These are phyloP conservation scores for Drosophila austrosaltans DNA, from an alignment of 2,888 invertebrate species.

Conservation along the genomic window DNA sequence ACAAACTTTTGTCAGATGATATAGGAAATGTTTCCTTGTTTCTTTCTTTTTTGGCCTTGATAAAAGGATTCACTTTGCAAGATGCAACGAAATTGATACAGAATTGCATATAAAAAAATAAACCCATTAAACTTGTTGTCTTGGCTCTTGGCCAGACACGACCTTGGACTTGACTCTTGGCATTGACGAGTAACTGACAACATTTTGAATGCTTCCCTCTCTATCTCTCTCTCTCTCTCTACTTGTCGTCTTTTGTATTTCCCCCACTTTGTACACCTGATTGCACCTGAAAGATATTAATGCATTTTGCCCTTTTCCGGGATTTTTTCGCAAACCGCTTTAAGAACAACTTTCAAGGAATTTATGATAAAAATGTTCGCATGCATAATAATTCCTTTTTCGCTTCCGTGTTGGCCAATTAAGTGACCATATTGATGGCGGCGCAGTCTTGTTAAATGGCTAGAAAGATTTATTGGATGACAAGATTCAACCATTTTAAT, in stretches of 20 bases:
- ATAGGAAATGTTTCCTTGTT: too few relatives aligned
- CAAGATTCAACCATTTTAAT: constrained; percentile 42
- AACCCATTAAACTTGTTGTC: constrained; percentile 35
- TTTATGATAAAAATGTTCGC: constrained; percentile 31
- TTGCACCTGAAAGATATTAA: neutral
- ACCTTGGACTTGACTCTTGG: constrained; percentile 58
- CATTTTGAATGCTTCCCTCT: constrained; percentile 24
- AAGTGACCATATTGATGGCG: constrained; percentile 41
- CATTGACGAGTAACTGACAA: constrained; percentile 20
- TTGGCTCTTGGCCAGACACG: constrained; percentile 20
- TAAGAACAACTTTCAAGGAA: constrained; percentile 71
- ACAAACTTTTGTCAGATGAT: too few relatives aligned
- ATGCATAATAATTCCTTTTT: constrained; percentile 31
- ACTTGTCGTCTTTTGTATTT: constrained; percentile 13
- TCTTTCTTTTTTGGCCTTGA: too few relatives aligned
- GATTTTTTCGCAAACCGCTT: constrained; percentile 33
- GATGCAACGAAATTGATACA: constrained; percentile 18
- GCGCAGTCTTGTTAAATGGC: constrained; percentile 45
- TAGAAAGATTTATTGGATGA: constrained; percentile 28
- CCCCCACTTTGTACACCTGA: constrained; percentile 15
- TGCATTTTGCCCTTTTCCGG: neutral
- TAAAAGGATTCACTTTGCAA: constrained; percentile 8
- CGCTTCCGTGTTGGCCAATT: constrained; percentile 65
- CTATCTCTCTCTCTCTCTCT: neutral
- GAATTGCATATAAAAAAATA: constrained; percentile 16